Base-by-base conservation (phyloP, 92 coral and sea anemone species). In the Metridium senile region DNA sequence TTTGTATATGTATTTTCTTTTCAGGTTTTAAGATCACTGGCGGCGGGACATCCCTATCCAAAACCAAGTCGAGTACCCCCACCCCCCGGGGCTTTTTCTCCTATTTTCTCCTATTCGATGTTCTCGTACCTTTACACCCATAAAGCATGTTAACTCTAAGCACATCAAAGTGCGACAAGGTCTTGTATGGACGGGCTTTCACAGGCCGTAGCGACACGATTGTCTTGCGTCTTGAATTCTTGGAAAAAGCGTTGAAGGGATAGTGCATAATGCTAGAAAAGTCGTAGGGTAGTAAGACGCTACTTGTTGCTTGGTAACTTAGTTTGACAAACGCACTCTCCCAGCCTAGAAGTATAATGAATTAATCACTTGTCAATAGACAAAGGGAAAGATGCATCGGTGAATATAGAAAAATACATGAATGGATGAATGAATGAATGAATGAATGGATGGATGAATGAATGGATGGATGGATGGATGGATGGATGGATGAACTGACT, bases 261-360 rank as follows among this genome's bases (percentile, higher is more conserved):
- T 96, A 96, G 70, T 96, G 99, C 99, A 96, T 96, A 63, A 96
- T 92, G 35, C 99, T 93, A 7, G 89, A 87, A 68, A 85, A 93
- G 65, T 93, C 98, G 31, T 93, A 93, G 10, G 93, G 93, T n/a
- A 87, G 80, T n/a, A 76, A 57, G 86, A 93, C 66, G 1, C 93
- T 84, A 66, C 91, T 88, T 9, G 83, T 69, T 4, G 91, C 98
- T 69, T 86, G 82, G 84, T 89, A 88, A 26, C 78, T 88, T 34
- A 87, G 82, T 58, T 90, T 93, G 32, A 82, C 63, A 57, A 93
- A 93, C 13, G 95, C 86, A 72, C 76, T 86, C 66, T 90, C 91
- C 98, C 95, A 90, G 47, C 97, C 98, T 93, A 73, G 11, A 26
- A 75, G n/a, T n/a, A n/a, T n/a, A n/a, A n/a, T n/a, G n/a, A n/a